Evolutionary conservation across 2,797 vertebrate species (phyloP).

Genomic region (Cichlasoma orientale): DNA sequence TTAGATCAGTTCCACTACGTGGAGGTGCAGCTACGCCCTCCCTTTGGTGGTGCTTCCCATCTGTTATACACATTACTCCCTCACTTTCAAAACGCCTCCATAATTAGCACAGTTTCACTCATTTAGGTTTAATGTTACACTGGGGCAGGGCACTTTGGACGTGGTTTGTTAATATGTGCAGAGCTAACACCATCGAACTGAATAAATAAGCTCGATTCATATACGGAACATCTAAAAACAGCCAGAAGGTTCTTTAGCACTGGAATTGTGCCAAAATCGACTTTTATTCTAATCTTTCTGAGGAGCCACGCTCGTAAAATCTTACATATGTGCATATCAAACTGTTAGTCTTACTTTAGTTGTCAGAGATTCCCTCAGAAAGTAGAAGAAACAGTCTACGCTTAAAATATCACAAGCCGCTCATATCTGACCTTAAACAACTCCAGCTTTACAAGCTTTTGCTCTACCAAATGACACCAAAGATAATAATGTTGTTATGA

Average conservation of each 20-base stretch:
- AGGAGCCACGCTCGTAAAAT: background rate
- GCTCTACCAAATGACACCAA: background rate
- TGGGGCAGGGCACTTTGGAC: background rate
- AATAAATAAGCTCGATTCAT: background rate
- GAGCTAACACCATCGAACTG: background rate
- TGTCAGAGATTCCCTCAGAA: background rate
- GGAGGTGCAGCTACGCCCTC: background rate
- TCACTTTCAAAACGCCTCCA: background rate
- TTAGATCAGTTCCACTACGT: background rate
- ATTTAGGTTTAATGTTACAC: background rate
- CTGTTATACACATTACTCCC: background rate
- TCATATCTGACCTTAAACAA: background rate
- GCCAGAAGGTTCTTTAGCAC: background rate
- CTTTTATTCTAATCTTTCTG: background rate
- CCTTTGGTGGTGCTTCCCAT: background rate
- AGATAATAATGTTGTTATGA: rapidly evolving
- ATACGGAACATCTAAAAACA: background rate
- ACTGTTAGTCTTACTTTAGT: background rate
- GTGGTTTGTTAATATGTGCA: background rate
- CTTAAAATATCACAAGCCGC: background rate
- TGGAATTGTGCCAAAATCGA: too few relatives aligned
- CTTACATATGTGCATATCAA: background rate
- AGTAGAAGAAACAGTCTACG: background rate
- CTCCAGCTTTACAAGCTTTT: background rate
- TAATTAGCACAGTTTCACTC: background rate